Base-by-base conservation (phyloP, 2,113 vertebrate genomes). In the Oncorhynchus nerka region DNA sequence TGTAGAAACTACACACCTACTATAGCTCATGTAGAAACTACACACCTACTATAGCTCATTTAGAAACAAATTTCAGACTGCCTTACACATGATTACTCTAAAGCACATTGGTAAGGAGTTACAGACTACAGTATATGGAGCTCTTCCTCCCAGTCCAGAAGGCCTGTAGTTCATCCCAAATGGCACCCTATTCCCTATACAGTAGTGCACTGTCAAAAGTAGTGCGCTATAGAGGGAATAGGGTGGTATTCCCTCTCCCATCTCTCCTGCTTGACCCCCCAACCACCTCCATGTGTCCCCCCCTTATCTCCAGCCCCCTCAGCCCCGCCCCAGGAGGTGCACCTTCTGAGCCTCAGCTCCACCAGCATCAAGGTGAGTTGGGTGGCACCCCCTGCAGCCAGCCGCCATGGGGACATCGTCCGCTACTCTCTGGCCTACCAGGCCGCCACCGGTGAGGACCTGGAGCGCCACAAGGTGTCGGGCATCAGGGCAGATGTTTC, bases 351-450 rank as follows among this genome's bases (percentile, higher is more conserved):
- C 89, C 92, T 92, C 88, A 95, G 94, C 93, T 98, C 97, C 81
- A 98, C 95, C 82, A 95, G 94, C 79, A 91, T 98, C 88, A 92
- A 95, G 95, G 97, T 98, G 96, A 97, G 95, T 94, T 98, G 97
- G 97, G 94, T 93, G 88, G 95, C 96, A 0, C 97, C 97, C 0
- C 96, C 96, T 1, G 94, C 92, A 15, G 94, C 91, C 91, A 95
- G 94, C 91, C 94, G 90, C 84, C 95, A 97, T 67, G 96, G 96
- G 62, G 77, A 95, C 82, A 95, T 97, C 90, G 96, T 94, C 80
- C 89, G 93, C 86, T 98, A 98, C 94, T 96, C 96, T 65, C 91
- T 97, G 78, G 91, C 94, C 2, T 97, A 95, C 90, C 93, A 93
- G 82, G 95, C 95, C 1, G 86, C 94, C 75, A 90, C 92, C 75